Base-by-base conservation (phyloP, 2,888 invertebrate species). In the Catonia carolina region DNA sequence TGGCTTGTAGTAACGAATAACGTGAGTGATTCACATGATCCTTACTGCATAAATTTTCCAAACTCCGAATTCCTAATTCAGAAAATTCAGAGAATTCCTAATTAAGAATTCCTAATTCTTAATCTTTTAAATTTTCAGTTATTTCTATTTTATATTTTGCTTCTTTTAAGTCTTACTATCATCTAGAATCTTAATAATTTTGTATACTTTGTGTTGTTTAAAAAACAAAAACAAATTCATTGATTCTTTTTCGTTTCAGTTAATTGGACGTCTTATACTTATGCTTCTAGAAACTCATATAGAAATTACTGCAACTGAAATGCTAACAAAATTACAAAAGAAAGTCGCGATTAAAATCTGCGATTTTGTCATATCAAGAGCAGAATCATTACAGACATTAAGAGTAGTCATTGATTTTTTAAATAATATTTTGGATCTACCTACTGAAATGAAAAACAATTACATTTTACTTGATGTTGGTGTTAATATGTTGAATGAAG, bases 401-500 rank as follows among this genome's bases (percentile, higher is more conserved):
- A 53, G 50, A 33, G 48, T 47, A 14, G 23, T 50, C 17, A 42
- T 45, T 17, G 12, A 37, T n/a, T 50, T 50, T 33, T 17, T 58
- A 18, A 53, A 50, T 33, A 31, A 31, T 7, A 14, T 22, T 8
- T 27, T 15, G 33, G 49, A 22, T 20, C 27, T 49, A 7, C 37
- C 54, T 12, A 14, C 37, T 22, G 49, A 47, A 15, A 52, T 49
- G 27, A 18, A 37, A 12, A 37, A 49, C 10, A 42, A 52, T 14
- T 56, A 56, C 35, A 41, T 47, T 14, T 50, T 53, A 18, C 51
- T 50, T 4, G 50, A 54, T 18, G 17, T 58, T 48, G 56, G 58
- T 47, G 50, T 58, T 15, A 14, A 48, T 36, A 60, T 60, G 54
- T 49, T 60, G n/a, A 55, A 27, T 7, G 31, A 41, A 8, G 23